Evolutionary conservation across 2,888 invertebrate genomes (phyloP), one percentile per base, ranked within the genome.

Genomic region (Epistrophella euchroma): DNA sequence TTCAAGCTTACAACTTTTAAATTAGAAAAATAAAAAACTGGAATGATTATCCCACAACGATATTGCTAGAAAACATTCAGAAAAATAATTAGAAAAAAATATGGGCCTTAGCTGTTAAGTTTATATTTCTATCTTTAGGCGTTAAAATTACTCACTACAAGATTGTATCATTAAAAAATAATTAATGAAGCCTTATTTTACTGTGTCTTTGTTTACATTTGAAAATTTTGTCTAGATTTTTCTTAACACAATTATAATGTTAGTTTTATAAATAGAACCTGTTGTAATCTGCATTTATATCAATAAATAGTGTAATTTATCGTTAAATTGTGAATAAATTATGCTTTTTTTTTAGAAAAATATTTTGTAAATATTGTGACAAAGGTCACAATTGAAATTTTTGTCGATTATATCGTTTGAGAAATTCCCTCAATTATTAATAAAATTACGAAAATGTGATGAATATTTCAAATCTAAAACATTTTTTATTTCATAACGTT

Each of bases 151-250:
- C 9, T 52, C 25, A 28, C 1, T 28, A 15, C 22, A 50, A 15
- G 50, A 52, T 5, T 52, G 9, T n/a, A 52, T 28, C 25, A 52
- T 28, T n/a, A 25, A 15, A 25, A 15, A 25, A 52, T 25, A 52
- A 25, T 25, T 52, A 15, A 15, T 52, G 7, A 52, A 25, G 15
- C 15, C 25, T 25, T 25, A 50, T 22, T 50, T 13, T 15, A 50
- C 1, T 22, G 50, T 50, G 52, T 25, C 15, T 6, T 3, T 50
- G 15, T 9, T 7, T 25, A 25, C 15, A 52, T 52, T 28, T 25
- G 52, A 52, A 52, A 52, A 28, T 7, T 52, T 15, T 28, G 7
- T 52, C 25, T 52, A n/a, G n/a, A 52, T 52, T 52, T 52, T 52
- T 52, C 15, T 52, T 1, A 52, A 52, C 25, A 25, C 25, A 52